phyloP scores from a whole-genome alignment of 2,797 vertebrate species.

The Aplochiton taeniatus region DNA sequence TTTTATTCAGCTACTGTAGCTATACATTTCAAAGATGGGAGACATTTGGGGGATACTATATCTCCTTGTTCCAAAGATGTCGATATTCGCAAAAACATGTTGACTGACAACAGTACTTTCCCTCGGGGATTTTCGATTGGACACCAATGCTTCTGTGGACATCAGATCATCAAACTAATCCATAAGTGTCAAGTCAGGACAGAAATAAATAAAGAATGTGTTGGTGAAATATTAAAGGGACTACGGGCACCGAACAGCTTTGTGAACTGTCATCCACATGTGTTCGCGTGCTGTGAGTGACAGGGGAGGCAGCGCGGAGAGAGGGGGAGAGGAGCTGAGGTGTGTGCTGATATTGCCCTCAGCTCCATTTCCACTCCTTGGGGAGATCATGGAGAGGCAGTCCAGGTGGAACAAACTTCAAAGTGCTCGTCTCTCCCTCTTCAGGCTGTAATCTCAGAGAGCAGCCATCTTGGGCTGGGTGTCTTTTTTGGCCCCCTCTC shows the following conservation, averaged over 20 bases:
- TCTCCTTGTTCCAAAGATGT: no score
- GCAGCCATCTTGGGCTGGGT: background rate
- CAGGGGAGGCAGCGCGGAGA: constrained; percentile 20
- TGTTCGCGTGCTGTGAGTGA: constrained; percentile 25
- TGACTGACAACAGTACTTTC: background rate
- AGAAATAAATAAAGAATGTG: constrained; percentile 29
- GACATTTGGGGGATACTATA: no score
- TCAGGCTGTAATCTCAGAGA: background rate
- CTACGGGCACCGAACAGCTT: constrained; percentile 24
- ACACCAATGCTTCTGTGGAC: constrained; percentile 18
- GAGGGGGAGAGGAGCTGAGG: constrained; percentile 3
- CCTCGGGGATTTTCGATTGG: constrained; percentile 7
- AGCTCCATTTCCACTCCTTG: constrained; percentile 24
- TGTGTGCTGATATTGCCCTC: constrained; percentile 14
- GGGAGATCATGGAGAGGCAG: constrained; percentile 27
- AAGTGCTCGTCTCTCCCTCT: constrained; percentile 15
- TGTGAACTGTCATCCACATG: constrained; percentile 32
- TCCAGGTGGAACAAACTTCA: constrained; percentile 40
- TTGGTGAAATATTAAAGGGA: constrained; percentile 21
- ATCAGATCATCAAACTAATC: constrained; percentile 30
- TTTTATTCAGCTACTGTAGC: no score
- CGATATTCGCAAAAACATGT: no score
- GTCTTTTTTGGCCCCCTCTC: no score
- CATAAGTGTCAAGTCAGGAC: constrained; percentile 7
- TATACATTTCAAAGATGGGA: no score